Percentiles rank a stretch among this genome's conserved stretches.
phyloP scores from a whole-genome alignment of 1,140 invertebrate species.

The Eubasilissa regina region DNA sequence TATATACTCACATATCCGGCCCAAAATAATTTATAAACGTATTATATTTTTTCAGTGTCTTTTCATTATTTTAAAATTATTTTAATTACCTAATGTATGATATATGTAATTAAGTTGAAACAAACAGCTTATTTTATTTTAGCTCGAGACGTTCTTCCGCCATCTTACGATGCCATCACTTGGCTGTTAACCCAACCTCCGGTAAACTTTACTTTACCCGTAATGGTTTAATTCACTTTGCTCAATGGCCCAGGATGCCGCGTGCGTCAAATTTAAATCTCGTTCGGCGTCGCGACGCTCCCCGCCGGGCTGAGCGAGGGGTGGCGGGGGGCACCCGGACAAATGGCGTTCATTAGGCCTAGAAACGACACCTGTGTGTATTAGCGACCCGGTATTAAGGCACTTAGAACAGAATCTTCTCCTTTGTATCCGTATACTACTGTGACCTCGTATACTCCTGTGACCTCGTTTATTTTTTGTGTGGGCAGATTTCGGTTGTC shows the following conservation, averaged over 20 bases:
- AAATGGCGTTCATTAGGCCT: slow-evolving; percentile 52
- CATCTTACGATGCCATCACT: background rate
- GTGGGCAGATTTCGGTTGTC: slow-evolving; percentile 6
- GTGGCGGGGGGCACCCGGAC: slow-evolving; percentile 15
- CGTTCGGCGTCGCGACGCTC: slow-evolving; percentile 28
- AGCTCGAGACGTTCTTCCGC: slow-evolving; percentile 6
- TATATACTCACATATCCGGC: no score
- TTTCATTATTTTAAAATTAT: no score
- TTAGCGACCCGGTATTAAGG: slow-evolving; percentile 34
- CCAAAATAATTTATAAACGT: no score
- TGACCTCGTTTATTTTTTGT: slow-evolving; percentile 38
- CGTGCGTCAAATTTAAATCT: slow-evolving; percentile 55
- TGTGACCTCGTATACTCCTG: slow-evolving; percentile 30
- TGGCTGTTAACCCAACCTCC: slow-evolving; percentile 32
- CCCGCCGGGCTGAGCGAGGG: background rate
- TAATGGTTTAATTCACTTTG: slow-evolving; percentile 46
- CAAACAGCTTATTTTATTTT: no score
- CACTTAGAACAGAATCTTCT: slow-evolving; percentile 38
- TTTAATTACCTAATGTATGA: no score
- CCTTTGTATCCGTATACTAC: slow-evolving; percentile 16
- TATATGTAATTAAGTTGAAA: no score
- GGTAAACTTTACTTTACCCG: slow-evolving; percentile 36
- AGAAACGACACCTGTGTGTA: slow-evolving; percentile 46
- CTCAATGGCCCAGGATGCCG: slow-evolving; percentile 31
- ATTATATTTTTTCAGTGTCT: no score